These are phyloP conservation scores for Dysmachus trigonus DNA, from an alignment of 2,888 invertebrate species.

Conservation along the genomic window DNA sequence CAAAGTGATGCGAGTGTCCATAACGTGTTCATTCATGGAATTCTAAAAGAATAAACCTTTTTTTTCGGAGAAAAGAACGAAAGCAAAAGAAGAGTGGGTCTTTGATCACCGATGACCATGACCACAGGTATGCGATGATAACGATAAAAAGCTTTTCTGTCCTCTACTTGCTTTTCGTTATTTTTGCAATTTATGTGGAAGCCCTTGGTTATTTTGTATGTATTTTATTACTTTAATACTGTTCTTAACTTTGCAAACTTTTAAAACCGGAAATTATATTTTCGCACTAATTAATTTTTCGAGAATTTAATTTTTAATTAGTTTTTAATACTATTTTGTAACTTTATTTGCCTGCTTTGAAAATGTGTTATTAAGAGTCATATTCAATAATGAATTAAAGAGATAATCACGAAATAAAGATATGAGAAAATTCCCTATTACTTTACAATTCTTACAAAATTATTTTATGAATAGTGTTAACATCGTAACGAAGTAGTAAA, in stretches of 20 bases:
- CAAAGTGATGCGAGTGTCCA: slow-evolving; percentile 21
- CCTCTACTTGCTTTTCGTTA: background rate
- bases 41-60: background rate
- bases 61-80: background rate
- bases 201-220: background rate
- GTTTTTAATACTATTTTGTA: background rate
- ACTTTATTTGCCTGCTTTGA: too few species aligned
- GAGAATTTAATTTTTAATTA: background rate
- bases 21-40: slow-evolving; percentile 16
- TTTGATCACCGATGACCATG: slow-evolving; percentile 17
- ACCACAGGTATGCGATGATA: slow-evolving; percentile 1
- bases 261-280: background rate
- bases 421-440: too few species aligned
- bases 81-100: background rate
- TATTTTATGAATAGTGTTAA: too few species aligned
- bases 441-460: too few species aligned
- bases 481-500: too few species aligned
- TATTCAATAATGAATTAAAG: too few species aligned
- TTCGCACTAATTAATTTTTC: background rate
- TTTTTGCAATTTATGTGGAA: background rate
- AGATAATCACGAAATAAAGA: too few species aligned
- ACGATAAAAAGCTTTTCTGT: background rate
- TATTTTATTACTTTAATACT: background rate
- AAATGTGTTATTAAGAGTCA: too few species aligned
- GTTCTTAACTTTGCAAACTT: background rate